A percentile compares a stretch with the other conserved stretches of the same genome.
Evolutionary conservation across 2,113 vertebrate genomes (phyloP).

Genomic region (Maccullochella peelii): DNA sequence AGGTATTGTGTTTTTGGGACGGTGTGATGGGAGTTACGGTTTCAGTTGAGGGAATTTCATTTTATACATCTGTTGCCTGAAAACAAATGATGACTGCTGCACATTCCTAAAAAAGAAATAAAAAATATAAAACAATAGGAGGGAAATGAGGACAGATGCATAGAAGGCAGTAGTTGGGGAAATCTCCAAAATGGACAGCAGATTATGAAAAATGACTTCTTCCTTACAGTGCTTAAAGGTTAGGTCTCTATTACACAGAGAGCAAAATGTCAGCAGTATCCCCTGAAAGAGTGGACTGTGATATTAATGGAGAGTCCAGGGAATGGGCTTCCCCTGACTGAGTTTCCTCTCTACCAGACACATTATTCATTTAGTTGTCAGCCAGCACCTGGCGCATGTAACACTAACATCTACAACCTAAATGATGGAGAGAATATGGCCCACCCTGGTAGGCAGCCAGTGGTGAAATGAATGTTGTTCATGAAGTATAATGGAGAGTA

Average conservation of each 20-base stretch:
- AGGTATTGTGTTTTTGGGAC: slow-evolving; percentile 14
- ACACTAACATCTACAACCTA: slow-evolving; percentile 78
- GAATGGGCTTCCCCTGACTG: slow-evolving; percentile 80
- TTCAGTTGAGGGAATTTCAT: slow-evolving; percentile 43
- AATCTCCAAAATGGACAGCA: slow-evolving; percentile 74
- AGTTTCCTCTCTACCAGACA: slow-evolving; percentile 76
- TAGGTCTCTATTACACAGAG: slow-evolving; percentile 89
- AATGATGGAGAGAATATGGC: slow-evolving; percentile 78
- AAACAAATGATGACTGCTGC: slow-evolving; percentile 49
- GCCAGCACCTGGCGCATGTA: slow-evolving; percentile 76
- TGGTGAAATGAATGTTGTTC: slow-evolving; percentile 64
- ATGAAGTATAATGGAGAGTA: slow-evolving; percentile 60
- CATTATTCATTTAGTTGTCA: slow-evolving; percentile 83
- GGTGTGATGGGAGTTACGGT: not conserved
- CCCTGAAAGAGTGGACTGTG: slow-evolving; percentile 81
- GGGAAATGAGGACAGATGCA: slow-evolving; percentile 66
- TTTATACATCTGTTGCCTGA: slow-evolving; percentile 12
- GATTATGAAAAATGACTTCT: slow-evolving; percentile 92
- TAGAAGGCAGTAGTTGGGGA: slow-evolving; percentile 50
- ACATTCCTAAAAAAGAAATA: slow-evolving; percentile 29
- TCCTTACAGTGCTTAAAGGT: slow-evolving; percentile 91
- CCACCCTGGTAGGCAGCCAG: slow-evolving; percentile 62
- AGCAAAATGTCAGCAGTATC: slow-evolving; percentile 85
- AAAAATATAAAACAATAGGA: slow-evolving; percentile 50
- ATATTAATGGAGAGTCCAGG: slow-evolving; percentile 84